Evolutionary conservation across 2,113 vertebrate species (phyloP).

Genomic region (Solea senegalensis): DNA sequence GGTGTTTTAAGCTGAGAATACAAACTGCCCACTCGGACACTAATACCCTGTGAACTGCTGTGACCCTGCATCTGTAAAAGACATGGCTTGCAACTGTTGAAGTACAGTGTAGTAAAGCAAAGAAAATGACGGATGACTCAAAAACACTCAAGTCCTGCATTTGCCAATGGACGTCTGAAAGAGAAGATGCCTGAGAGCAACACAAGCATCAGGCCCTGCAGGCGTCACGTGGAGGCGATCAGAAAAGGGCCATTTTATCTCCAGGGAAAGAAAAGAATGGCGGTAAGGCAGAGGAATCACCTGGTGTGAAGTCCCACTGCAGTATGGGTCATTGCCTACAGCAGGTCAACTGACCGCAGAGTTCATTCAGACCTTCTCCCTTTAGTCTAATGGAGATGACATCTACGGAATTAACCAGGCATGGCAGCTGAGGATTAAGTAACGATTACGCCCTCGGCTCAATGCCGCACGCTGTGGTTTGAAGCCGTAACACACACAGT

Average conservation of each 20-base stretch:
- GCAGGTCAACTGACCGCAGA: neutral
- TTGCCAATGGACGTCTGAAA: conserved; percentile 49
- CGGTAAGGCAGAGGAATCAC: conserved; percentile 42
- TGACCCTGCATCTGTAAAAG: conserved; percentile 26
- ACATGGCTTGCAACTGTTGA: conserved; percentile 17
- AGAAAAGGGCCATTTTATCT: conserved; percentile 36
- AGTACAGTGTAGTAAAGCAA: neutral
- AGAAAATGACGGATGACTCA: conserved; percentile 48
- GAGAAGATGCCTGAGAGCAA: conserved; percentile 65
- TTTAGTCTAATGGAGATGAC: conserved; percentile 53
- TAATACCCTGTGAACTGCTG: conserved; percentile 32
- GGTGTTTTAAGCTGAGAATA: conserved; percentile 33
- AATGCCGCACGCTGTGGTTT: conserved; percentile 55
- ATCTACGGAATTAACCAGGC: conserved; percentile 57
- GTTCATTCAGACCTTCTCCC: conserved; percentile 36
- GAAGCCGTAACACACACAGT: conserved; percentile 62
- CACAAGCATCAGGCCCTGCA: conserved; percentile 35
- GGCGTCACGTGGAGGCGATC: conserved; percentile 52
- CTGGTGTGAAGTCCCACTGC: conserved; percentile 25
- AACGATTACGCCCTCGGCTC: conserved; percentile 50
- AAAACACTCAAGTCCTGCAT: conserved; percentile 17
- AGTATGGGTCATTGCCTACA: neutral
- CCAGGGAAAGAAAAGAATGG: conserved; percentile 11
- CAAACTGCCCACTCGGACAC: conserved; percentile 53
- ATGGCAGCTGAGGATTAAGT: conserved; percentile 64